phyloP scores from a whole-genome alignment of 2,797 vertebrate species.

The Centroberyx gerrardi region DNA sequence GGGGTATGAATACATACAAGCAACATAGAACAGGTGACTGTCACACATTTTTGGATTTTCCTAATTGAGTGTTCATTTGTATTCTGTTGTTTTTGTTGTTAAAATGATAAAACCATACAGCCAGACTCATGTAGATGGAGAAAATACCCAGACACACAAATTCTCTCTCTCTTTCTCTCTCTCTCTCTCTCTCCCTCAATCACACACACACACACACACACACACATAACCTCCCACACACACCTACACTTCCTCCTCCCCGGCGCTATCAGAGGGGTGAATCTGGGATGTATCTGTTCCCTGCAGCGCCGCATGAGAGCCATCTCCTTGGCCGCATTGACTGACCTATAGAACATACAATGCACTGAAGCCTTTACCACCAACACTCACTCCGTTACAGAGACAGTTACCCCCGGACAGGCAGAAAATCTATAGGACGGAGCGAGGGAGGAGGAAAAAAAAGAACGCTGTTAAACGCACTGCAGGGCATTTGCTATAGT shows the following conservation, averaged over 20 bases:
- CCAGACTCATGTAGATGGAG: background rate
- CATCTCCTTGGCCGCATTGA: conserved; percentile 43
- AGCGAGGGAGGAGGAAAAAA: conserved; percentile 15
- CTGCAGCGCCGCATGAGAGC: conserved; percentile 67
- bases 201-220: background rate
- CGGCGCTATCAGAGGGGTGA: conserved; percentile 49
- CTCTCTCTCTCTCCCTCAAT: background rate
- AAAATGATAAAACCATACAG: background rate
- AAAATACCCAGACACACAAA: background rate
- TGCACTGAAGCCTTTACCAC: conserved; percentile 44
- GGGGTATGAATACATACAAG: conserved; percentile 20
- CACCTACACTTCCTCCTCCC: conserved; percentile 20
- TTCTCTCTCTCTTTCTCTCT: too few relatives aligned
- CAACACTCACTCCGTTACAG: conserved; percentile 27
- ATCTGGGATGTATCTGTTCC: conserved; percentile 56
- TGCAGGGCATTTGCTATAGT: conserved; percentile 51
- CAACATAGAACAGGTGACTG: conserved; percentile 15
- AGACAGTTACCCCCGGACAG: conserved; percentile 38
- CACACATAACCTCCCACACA: conserved; percentile 2
- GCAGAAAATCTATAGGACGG: conserved; percentile 69
- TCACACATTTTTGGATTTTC: background rate
- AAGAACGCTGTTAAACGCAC: conserved; percentile 45
- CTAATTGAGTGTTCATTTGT: too few relatives aligned
- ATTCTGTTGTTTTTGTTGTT: too few relatives aligned
- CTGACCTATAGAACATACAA: conserved; percentile 58